Conservation (phyloP, 2,888 invertebrate genomes). For the Lepidochrysops patricia region DNA sequence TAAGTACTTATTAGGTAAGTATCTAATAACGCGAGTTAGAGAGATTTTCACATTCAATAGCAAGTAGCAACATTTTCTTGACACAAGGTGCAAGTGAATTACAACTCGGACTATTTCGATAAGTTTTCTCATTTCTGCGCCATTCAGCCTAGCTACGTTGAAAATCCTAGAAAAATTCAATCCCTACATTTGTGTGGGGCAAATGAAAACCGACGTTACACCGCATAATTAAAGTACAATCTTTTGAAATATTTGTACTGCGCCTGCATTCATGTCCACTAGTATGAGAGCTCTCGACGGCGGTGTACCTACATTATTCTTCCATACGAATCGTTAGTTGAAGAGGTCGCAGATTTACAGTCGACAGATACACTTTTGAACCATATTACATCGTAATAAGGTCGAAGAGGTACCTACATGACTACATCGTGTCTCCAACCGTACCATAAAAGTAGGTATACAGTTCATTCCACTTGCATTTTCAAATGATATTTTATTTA, state of each 20-base stretch:
- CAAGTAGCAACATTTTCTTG: too few relatives aligned
- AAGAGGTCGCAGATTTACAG: not conserved
- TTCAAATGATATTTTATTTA: too few relatives aligned
- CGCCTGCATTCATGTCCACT: constrained; percentile 14
- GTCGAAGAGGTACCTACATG: not conserved
- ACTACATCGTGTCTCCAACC: not conserved
- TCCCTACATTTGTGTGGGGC: not conserved
- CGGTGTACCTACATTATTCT: not conserved
- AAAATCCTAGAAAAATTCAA: not conserved
- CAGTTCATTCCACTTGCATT: not conserved
- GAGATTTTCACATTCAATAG: too few relatives aligned
- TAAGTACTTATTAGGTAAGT: too few relatives aligned
- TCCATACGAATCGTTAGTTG: constrained; percentile 12
- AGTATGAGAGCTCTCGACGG: constrained; percentile 7
- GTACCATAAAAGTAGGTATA: not conserved
- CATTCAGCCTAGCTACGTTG: too few relatives aligned
- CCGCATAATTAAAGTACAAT: constrained; percentile 12
- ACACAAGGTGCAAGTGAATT: too few relatives aligned
- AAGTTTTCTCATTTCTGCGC: too few relatives aligned
- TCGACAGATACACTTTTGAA: not conserved
- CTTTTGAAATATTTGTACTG: constrained; percentile 14
- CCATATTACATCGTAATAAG: too few relatives aligned
- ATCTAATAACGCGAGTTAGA: too few relatives aligned
- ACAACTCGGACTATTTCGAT: too few relatives aligned
- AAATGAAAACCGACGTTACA: constrained; percentile 4